Percentiles rank a stretch among this genome's conserved stretches.
These are phyloP conservation scores for Episyrphus balteatus DNA, from an alignment of 1,140 invertebrate genomes.

Conservation along the genomic window DNA sequence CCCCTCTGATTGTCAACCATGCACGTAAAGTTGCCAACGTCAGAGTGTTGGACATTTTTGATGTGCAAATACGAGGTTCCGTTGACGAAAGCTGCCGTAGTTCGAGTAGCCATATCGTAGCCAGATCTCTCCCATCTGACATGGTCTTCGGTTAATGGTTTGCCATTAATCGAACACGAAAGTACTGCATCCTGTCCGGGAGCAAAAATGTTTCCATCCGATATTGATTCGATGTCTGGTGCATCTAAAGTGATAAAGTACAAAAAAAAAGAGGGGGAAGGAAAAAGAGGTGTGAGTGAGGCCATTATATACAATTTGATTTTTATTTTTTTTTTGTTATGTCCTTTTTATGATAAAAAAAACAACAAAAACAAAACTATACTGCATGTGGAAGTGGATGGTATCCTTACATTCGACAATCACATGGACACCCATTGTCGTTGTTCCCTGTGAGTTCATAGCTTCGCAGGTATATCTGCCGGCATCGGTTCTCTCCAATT, in stretches of 20 bases:
- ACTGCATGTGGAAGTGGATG: neutral
- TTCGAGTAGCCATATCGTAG: constrained; percentile 53
- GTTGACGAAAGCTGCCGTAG: constrained; percentile 56
- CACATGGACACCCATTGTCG: constrained; percentile 65
- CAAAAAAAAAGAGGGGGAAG: no score
- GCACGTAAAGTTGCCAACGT: constrained; percentile 83
- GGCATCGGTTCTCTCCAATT: constrained; percentile 64
- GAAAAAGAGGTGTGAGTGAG: no score
- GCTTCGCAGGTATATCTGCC: constrained; percentile 83
- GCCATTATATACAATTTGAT: no score
- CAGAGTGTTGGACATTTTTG: constrained; percentile 60
- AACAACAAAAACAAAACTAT: neutral
- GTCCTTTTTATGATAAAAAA: no score
- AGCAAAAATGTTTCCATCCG: constrained; percentile 59
- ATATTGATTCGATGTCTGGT: constrained; percentile 61
- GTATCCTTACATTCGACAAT: constrained; percentile 80
- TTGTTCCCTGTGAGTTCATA: constrained; percentile 74
- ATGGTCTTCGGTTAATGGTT: constrained; percentile 70
- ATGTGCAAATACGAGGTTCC: constrained; percentile 71
- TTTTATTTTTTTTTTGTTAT: no score
- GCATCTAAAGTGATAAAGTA: constrained; percentile 12
- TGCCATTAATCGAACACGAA: constrained; percentile 74
- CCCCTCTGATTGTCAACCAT: constrained; percentile 86
- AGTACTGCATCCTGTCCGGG: constrained; percentile 70
- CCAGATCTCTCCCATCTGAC: constrained; percentile 72